These are phyloP conservation scores for Cyprinodon brontotheroides DNA, from an alignment of 2,113 vertebrate species.

Conservation along the genomic window DNA sequence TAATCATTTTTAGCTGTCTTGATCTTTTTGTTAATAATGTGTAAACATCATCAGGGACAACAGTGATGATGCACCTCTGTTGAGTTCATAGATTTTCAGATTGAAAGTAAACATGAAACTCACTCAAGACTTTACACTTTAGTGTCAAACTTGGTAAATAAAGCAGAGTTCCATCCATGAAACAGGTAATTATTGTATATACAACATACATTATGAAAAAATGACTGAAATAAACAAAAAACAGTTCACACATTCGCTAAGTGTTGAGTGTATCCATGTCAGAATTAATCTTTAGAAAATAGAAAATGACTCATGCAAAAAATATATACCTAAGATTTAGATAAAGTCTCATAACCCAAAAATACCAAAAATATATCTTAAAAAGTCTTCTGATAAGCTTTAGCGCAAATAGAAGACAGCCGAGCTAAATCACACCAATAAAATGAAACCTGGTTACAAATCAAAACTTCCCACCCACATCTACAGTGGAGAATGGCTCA, in stretches of 20 bases:
- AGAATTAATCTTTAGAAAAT: slow-evolving; percentile 73
- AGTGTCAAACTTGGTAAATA: slow-evolving; percentile 48
- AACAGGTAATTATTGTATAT: slow-evolving; percentile 71
- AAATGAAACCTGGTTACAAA: slow-evolving; percentile 43
- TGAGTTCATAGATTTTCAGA: slow-evolving; percentile 40
- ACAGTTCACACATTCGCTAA: slow-evolving; percentile 63
- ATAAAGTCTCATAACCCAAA: slow-evolving; percentile 75
- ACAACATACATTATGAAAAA: slow-evolving; percentile 70
- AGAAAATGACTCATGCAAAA: slow-evolving; percentile 81
- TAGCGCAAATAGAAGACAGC: slow-evolving; percentile 50
- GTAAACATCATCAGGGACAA: slow-evolving; percentile 38
- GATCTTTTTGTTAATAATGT: slow-evolving; percentile 46
- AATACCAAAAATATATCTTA: slow-evolving; percentile 82
- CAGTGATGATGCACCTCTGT: slow-evolving; percentile 24
- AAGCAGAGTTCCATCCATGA: slow-evolving; percentile 52
- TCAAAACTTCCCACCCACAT: slow-evolving; percentile 27
- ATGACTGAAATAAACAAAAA: slow-evolving; percentile 50
- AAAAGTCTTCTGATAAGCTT: slow-evolving; percentile 66
- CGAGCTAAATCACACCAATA: slow-evolving; percentile 52
- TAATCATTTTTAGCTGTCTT: slow-evolving; percentile 6
- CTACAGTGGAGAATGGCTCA: slow-evolving; percentile 34
- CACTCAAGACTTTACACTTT: slow-evolving; percentile 30
- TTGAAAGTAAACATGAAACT: slow-evolving; percentile 65
- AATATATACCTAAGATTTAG: slow-evolving; percentile 78
- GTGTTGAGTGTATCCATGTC: slow-evolving; percentile 44